A percentile compares a stretch with the other conserved stretches of the same genome.
Conservation (phyloP, 2,113 vertebrate genomes). For the Istiophorus platypterus region DNA sequence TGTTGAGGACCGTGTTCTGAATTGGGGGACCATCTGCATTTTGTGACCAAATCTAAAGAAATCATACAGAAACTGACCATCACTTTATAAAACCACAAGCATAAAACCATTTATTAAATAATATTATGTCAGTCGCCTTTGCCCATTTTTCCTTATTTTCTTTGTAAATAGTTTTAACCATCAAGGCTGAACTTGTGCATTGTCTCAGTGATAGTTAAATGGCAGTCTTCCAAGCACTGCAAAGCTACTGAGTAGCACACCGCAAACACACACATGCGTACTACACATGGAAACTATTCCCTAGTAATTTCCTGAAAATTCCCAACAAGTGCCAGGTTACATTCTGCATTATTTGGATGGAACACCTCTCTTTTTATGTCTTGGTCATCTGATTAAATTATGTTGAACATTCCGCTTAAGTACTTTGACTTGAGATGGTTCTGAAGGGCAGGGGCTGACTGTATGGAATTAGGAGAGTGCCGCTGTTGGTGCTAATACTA, state of each 20-base stretch:
- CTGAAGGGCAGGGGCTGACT: not conserved
- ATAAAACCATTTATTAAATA: not conserved
- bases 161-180: conserved; percentile 8
- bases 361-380: not conserved
- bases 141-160: not conserved
- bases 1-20: too few relatives aligned
- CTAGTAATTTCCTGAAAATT: not conserved
- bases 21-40: too few relatives aligned
- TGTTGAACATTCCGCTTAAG: not conserved
- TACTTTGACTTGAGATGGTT: not conserved
- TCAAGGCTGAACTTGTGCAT: not conserved
- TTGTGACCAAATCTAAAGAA: too few relatives aligned
- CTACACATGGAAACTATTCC: not conserved
- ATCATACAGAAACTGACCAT: not conserved
- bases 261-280: not conserved
- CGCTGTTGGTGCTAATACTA: too few relatives aligned
- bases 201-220: conserved; percentile 14
- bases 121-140: too few relatives aligned
- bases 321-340: not conserved
- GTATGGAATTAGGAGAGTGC: too few relatives aligned
- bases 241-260: not conserved
- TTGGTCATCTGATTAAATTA: not conserved
- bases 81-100: not conserved
- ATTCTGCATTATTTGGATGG: not conserved
- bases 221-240: not conserved